Base-by-base conservation (phyloP, 2,797 vertebrate genomes). In the Acipenser oxyrinchus region DNA sequence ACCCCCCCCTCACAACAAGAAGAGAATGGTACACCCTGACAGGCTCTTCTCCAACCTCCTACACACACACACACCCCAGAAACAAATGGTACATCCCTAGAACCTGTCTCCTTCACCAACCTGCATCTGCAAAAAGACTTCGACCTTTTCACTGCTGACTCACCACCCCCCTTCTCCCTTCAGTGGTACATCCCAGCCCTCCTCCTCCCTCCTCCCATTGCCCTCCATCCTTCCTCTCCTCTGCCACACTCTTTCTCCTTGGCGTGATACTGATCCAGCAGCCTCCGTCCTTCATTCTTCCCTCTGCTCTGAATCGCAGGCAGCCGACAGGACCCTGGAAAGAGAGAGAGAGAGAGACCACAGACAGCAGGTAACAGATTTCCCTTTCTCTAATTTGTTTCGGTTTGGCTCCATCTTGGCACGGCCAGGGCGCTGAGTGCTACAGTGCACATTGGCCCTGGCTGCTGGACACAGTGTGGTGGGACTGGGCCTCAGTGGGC, bases 141-240 rank as follows among this genome's bases (percentile, higher is more conserved):
- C 37, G 4, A 37, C 37, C 37, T 37, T 37, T 37, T 37, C 37
- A 37, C 37, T 37, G 37, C 5, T 37, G 37, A 37, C 37, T 37
- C 3, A 37, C 37, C 4, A 37, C 55, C 55, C 55, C 10, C 15
- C 55, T 58, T n/a, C 12, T 13, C 7, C 11, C 10, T 13, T 7
- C 7, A 58, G 48, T 50, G 48, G 52, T 11, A 49, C 51, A 50
- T 63, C 18, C 53, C 23, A 64, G 62, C 60, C 62, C 52, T 55
- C 73, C 70, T 66, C 68, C 78, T 71, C 78, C 77, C 70, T 64
- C 64, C 68, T 51, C 73, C 69, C 74, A 53, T 71, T 82, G 60
- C 68, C 79, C 76, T 79, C 77, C 71, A 63, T 74, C 65, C 74
- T 77, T 81, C 75, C 69, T 79, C 79, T 72, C 78, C 74, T 81